Conservation (phyloP, 2,888 invertebrate genomes). For the Hypomecis atomaria region DNA sequence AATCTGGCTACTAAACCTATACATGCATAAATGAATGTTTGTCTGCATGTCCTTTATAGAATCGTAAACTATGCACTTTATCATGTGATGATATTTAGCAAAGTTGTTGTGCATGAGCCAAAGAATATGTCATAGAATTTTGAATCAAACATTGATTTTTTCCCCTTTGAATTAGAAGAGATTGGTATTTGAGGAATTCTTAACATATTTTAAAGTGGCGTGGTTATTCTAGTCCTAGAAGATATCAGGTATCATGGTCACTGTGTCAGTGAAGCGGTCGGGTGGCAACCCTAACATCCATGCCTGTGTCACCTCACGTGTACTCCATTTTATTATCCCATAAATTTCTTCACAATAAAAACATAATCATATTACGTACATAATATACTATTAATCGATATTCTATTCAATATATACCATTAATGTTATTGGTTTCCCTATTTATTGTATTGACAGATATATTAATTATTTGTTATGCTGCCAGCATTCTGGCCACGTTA, state of each 20-base stretch:
- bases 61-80: too few relatives aligned
- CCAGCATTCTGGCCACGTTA: too few relatives aligned
- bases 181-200: too few relatives aligned
- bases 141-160: too few relatives aligned
- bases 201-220: too few relatives aligned
- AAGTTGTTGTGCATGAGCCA: too few relatives aligned
- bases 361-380: slow-evolving; percentile 38
- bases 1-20: too few relatives aligned
- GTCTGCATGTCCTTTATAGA: too few relatives aligned
- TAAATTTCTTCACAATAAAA: slow-evolving; percentile 43
- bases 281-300: slow-evolving; percentile 28
- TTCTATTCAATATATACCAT: slow-evolving; percentile 35
- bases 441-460: slow-evolving; percentile 28
- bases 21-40: too few relatives aligned
- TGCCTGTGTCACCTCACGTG: slow-evolving; percentile 39
- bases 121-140: too few relatives aligned
- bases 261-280: slow-evolving; percentile 3
- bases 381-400: slow-evolving; percentile 40
- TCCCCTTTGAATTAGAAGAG: too few relatives aligned
- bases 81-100: too few relatives aligned
- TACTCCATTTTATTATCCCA: slow-evolving; percentile 42
- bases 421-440: slow-evolving; percentile 42
- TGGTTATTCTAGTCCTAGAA: background rate
- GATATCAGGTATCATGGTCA: background rate
- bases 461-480: slow-evolving; percentile 37